These are phyloP conservation scores for Acrossocheilus fasciatus DNA, from an alignment of 2,797 vertebrate genomes.

Conservation along the genomic window DNA sequence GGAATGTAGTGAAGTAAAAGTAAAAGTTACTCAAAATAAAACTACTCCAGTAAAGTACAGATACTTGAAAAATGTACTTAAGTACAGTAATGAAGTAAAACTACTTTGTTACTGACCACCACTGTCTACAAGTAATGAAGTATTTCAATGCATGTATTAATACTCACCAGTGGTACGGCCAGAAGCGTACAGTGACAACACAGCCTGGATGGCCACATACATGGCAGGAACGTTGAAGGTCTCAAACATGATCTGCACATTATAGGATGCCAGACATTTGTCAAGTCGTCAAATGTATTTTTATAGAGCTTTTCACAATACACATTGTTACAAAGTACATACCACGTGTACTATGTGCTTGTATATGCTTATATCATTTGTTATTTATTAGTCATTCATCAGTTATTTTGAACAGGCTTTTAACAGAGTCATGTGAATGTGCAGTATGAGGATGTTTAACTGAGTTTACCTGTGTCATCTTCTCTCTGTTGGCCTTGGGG, in stretches of 20 bases:
- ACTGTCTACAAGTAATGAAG: neutral
- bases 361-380: neutral
- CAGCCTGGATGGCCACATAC: constrained; percentile 72
- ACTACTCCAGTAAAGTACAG: no score
- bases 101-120: no score
- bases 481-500: constrained; percentile 88
- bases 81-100: no score
- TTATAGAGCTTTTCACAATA: neutral
- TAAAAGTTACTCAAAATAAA: no score
- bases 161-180: constrained; percentile 71
- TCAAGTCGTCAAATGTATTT: neutral
- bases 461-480: constrained; percentile 80
- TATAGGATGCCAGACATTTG: neutral
- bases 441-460: neutral
- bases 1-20: no score
- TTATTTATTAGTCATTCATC: neutral
- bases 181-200: constrained; percentile 73
- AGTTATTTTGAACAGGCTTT: neutral
- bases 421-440: neutral
- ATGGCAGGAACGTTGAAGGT: constrained; percentile 74
- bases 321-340: neutral
- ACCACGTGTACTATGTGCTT: neutral
- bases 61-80: no score
- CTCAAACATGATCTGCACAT: constrained; percentile 78
- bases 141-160: neutral